A percentile compares a stretch with the other conserved stretches of the same genome.
phyloP scores from a whole-genome alignment of 2,888 invertebrate genomes.

The Scaptomyza cyrtandrae region DNA sequence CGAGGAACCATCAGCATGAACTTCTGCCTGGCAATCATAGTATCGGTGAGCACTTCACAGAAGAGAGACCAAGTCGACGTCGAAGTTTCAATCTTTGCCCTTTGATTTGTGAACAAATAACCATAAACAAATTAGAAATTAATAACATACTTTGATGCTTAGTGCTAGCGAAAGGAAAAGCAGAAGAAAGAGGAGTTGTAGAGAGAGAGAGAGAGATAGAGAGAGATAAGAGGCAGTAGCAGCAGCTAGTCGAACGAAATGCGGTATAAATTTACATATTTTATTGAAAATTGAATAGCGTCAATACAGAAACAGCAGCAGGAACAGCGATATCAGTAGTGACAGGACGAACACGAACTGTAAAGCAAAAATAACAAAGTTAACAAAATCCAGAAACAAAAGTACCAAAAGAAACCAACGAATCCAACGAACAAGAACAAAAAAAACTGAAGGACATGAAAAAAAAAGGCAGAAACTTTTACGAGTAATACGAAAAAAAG shows the following conservation, averaged over 20 bases:
- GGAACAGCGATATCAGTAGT: slow-evolving; percentile 8
- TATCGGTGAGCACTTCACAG: slow-evolving; percentile 19
- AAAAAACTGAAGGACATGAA: slow-evolving; percentile 50
- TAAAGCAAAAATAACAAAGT: slow-evolving; percentile 71
- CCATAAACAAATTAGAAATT: slow-evolving; percentile 77
- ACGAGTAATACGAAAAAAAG: slow-evolving; percentile 57
- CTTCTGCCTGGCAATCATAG: slow-evolving; percentile 11
- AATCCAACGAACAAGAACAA: slow-evolving; percentile 33
- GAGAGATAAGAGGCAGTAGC: slow-evolving; percentile 48
- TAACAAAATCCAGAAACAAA: slow-evolving; percentile 77
- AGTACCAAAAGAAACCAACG: slow-evolving; percentile 48
- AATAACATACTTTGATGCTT: slow-evolving; percentile 76
- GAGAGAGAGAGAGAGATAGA: too few relatives aligned
- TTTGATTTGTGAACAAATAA: slow-evolving; percentile 80
- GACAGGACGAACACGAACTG: slow-evolving; percentile 24
- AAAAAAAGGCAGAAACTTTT: slow-evolving; percentile 53
- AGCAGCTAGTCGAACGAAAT: slow-evolving; percentile 60
- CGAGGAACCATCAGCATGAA: slow-evolving; percentile 31
- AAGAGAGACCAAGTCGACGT: slow-evolving; percentile 22
- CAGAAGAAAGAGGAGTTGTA: too few relatives aligned
- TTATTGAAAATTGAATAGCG: slow-evolving; percentile 80
- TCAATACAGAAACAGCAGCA: slow-evolving; percentile 27
- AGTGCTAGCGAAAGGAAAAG: slow-evolving; percentile 19
- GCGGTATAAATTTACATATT: slow-evolving; percentile 79
- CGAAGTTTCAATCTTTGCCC: slow-evolving; percentile 76